Percentiles rank a stretch among this genome's conserved stretches.
These are phyloP conservation scores for Helleia helle DNA, from an alignment of 2,888 invertebrate genomes.

Conservation along the genomic window DNA sequence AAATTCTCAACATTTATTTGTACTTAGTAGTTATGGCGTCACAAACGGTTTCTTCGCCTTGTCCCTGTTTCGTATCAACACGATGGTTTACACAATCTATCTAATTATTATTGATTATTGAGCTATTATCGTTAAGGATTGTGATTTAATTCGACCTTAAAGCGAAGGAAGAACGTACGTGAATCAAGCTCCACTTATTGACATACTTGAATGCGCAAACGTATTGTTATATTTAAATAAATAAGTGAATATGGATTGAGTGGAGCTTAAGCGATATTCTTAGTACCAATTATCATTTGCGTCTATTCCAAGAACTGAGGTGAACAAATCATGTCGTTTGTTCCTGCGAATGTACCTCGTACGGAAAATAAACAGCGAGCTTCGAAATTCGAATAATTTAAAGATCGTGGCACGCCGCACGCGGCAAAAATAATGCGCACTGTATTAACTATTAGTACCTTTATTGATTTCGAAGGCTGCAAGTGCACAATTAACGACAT, in stretches of 20 bases:
- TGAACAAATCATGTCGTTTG: constrained; percentile 12
- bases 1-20: neutral
- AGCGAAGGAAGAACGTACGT: neutral
- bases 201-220: neutral
- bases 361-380: constrained; percentile 9
- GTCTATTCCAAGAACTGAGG: constrained; percentile 17
- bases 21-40: constrained; percentile 7
- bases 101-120: constrained; percentile 34
- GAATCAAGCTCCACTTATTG: neutral
- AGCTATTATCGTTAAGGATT: constrained; percentile 11
- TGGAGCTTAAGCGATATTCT: constrained; percentile 11
- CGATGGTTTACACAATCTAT: constrained; percentile 31
- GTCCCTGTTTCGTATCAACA: constrained; percentile 39
- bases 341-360: constrained; percentile 11
- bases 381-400: constrained; percentile 1
- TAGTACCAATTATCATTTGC: constrained; percentile 14
- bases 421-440: constrained; percentile 5
- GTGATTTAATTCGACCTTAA: constrained; percentile 1
- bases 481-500: too few species aligned
- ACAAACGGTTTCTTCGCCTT: constrained; percentile 33
- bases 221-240: neutral
- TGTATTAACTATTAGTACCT: too few species aligned
- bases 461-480: too few species aligned
- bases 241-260: constrained; percentile 4
- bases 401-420: neutral